Base-by-base conservation (phyloP, 1,140 invertebrate species). In the Araneus ventricosus region DNA sequence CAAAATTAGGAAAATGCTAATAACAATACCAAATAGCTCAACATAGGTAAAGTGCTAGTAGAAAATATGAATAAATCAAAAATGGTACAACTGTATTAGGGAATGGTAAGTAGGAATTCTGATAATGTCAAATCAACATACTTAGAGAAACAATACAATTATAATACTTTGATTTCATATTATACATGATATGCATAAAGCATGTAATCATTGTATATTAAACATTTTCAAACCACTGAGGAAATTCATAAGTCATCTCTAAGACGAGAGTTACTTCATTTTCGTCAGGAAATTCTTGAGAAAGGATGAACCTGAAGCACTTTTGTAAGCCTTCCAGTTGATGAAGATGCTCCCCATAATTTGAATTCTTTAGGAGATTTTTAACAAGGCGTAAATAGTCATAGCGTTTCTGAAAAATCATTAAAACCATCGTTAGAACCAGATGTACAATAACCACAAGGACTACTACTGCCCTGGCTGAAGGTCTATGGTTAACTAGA, bases 281-380 rank as follows among this genome's bases (percentile, higher is more conserved):
- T 87, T 93, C 52, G 0, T 93, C 91, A n/a, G 91, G 91, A 57
- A 93, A 85, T 80, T 93, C 91, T 61, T 93, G 85, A 59, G 39
- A 61, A 17, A 93, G 8, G 41, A 93, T 52, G n/a, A 27, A 39
- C 39, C 59, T 67, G 67, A 93, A 93, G 61, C 91, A 93, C n/a
- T 93, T 87, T 17, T 88, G 39, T 45, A 93, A 80, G n/a, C 91
- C 70, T 24, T 87, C 91, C 2, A 87, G 22, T 88, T 93, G 91
- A 39, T 93, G 91, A 67, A 87, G 52, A 22, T 93, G 91, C 10
- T 93, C 91, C 1, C 24, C 45, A 45, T 93, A 93, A 63, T 87
- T 93, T 14, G 91, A 93, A 45, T 93, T 93, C n/a, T 30, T 75
- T 6, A 93, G 67, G n/a, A 93, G 85, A 59, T 93, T 93, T 41